Evolutionary conservation across 2,888 invertebrate species (phyloP), one percentile per base, ranked within the genome.

Genomic region (Aquatica leii): DNA sequence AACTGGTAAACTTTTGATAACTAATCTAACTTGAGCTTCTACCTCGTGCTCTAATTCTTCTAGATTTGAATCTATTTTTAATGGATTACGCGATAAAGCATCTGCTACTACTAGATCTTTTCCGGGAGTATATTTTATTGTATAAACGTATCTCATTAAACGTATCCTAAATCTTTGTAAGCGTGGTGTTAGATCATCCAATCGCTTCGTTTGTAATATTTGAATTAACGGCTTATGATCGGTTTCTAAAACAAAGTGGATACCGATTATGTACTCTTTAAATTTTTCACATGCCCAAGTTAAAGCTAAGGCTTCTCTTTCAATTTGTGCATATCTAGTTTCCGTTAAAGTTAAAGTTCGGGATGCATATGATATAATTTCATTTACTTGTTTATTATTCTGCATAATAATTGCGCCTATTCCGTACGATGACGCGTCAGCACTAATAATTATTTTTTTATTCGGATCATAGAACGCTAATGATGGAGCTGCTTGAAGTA

Each of bases 121-220:
- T 1, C 55, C 50, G 12, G 55, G 59, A 6, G 34, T 31, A 9
- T 31, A 31, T 31, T 31, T 31, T 9, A 31, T 9, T 31, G 5
- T 31, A 31, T 31, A 5, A 49, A 49, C 51, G 51, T 62, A 67
- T 2, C 67, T 37, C 66, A 69, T 67, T 15, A 67, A 21, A 14
- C 67, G 18, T 4, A 65, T 60, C 18, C 67, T 20, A 37, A 66
- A 67, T 11, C 67, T 9, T 37, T 69, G 67, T 50, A 67, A 54
- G 11, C 68, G 37, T 11, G 76, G 74, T 3, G 76, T 72, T 5
- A 78, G 58, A 4, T 73, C 73, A 59, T 71, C 71, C 14, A 78
- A 54, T 20, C 65, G 37, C 56, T 78, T 79, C 5, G 69, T 68
- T n/a, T 69, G 68, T 14, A 79, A 51, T 11, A 80, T 58, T 9